Evolutionary conservation across 2,888 invertebrate genomes (phyloP).

Genomic region (Tholera decimalis): DNA sequence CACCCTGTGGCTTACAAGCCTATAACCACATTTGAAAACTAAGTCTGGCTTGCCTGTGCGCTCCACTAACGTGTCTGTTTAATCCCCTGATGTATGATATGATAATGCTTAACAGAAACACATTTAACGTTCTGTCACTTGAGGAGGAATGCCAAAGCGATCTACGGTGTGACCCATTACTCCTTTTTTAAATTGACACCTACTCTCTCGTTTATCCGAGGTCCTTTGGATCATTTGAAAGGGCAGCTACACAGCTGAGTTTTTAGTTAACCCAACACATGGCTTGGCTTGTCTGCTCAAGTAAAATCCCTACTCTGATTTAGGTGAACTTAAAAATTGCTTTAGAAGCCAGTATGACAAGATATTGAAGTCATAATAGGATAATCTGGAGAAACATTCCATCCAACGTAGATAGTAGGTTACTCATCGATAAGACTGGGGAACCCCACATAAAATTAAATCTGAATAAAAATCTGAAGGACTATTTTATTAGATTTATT

Average conservation of each 20-base stretch:
- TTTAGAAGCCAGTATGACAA: not conserved
- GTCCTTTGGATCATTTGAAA: not conserved
- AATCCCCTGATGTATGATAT: too few relatives aligned
- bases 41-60: too few relatives aligned
- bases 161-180: not conserved
- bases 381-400: not conserved
- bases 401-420: not conserved
- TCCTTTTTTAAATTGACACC: conserved; percentile 23
- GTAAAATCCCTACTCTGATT: not conserved
- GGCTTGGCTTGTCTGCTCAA: not conserved
- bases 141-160: not conserved
- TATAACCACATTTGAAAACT: too few relatives aligned
- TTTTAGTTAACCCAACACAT: not conserved
- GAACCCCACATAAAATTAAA: conserved; percentile 3
- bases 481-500: too few relatives aligned
- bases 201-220: not conserved
- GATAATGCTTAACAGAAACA: too few relatives aligned
- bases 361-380: conserved; percentile 10
- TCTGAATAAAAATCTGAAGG: not conserved
- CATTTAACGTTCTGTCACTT: too few relatives aligned
- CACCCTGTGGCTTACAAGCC: too few relatives aligned
- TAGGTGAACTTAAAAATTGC: not conserved
- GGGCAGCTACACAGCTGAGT: not conserved
- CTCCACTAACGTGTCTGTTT: too few relatives aligned
- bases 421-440: conserved; percentile 9